Percentiles rank a stretch among this genome's conserved stretches.
These are phyloP conservation scores for Ochlodes sylvanus DNA, from an alignment of 2,888 invertebrate genomes.

Conservation along the genomic window DNA sequence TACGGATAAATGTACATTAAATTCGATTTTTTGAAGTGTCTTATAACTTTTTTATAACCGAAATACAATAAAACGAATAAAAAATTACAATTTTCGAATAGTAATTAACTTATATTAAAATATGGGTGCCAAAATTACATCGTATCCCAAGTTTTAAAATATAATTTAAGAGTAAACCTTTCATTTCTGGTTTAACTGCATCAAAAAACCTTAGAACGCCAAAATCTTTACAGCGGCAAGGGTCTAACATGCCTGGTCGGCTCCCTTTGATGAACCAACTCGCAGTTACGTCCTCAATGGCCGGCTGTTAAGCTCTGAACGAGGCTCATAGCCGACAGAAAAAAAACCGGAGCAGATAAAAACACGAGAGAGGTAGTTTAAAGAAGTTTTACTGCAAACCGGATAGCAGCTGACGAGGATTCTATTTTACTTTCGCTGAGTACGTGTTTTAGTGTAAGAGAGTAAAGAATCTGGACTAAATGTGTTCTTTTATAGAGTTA, in stretches of 20 bases:
- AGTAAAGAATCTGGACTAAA: not conserved
- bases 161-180: too few species aligned
- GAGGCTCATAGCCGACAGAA: conserved; percentile 61
- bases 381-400: conserved; percentile 48
- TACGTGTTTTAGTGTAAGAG: conserved; percentile 6
- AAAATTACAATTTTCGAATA: too few species aligned
- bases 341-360: conserved; percentile 57
- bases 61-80: too few species aligned
- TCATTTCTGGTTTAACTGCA: conserved; percentile 44
- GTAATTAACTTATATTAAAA: too few species aligned
- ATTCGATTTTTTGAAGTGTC: too few species aligned
- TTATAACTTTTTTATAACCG: too few species aligned
- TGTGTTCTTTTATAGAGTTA: too few species aligned
- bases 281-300: conserved; percentile 71
- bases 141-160: too few species aligned
- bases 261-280: conserved; percentile 73
- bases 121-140: too few species aligned
- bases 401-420: conserved; percentile 45
- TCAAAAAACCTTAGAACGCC: conserved; percentile 44
- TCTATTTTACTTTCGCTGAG: conserved; percentile 20
- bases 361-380: conserved; percentile 51
- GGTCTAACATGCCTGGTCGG: conserved; percentile 60
- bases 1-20: too few species aligned
- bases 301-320: conserved; percentile 70
- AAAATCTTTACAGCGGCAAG: conserved; percentile 44